Evolutionary conservation across 2,113 vertebrate species (phyloP).

Genomic region (Tragulus kanchil): DNA sequence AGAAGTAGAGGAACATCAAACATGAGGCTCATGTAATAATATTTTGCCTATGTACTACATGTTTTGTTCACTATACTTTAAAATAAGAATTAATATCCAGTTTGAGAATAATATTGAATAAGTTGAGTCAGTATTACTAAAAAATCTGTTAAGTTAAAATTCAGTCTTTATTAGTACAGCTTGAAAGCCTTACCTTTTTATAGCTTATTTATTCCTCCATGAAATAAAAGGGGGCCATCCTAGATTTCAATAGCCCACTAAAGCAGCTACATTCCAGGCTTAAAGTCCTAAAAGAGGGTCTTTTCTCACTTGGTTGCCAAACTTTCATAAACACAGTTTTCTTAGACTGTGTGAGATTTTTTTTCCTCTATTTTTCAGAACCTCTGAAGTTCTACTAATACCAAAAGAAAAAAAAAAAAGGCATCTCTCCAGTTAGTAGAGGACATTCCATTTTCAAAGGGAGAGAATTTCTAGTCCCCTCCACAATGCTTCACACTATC

Average conservation of each 20-base stretch:
- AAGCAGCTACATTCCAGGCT: background rate
- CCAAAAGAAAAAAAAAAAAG: background rate
- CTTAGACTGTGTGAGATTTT: background rate
- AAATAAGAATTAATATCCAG: constrained; percentile 37
- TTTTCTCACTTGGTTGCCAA: background rate
- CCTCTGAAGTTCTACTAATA: background rate
- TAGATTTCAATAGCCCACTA: background rate
- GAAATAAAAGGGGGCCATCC: constrained; percentile 1
- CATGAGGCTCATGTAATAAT: background rate
- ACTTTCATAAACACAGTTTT: background rate
- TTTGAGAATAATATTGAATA: background rate
- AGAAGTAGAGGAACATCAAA: background rate
- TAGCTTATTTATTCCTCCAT: constrained; percentile 32
- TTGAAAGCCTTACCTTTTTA: constrained; percentile 6
- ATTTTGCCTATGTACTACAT: background rate
- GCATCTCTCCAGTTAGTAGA: constrained; percentile 7
- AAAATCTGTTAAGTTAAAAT: constrained; percentile 32
- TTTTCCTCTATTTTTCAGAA: background rate
- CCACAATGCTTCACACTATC: background rate
- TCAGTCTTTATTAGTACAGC: constrained; percentile 13
- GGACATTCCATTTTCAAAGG: constrained; percentile 7
- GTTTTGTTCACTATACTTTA: background rate
- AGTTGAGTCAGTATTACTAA: constrained; percentile 14
- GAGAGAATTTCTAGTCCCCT: background rate
- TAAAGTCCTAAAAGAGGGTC: background rate